Percentiles rank a stretch among this genome's conserved stretches.
Evolutionary conservation across 2,797 vertebrate genomes (phyloP).

Genomic region (Neosalanx taihuensis): DNA sequence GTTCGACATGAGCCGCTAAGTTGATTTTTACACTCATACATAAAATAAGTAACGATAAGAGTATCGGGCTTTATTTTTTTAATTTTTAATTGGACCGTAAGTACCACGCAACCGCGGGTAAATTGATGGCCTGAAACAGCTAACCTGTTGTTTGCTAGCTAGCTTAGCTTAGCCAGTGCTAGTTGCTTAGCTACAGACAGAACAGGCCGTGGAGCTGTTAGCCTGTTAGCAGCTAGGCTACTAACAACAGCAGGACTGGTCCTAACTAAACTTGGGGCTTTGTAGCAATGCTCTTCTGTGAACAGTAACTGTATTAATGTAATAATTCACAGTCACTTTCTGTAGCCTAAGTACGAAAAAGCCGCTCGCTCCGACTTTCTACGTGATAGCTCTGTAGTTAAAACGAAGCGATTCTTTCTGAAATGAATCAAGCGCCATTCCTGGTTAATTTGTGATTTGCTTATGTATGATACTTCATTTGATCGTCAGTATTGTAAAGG

Average conservation of each 20-base stretch:
- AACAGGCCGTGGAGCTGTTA: not conserved
- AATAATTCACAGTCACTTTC: not conserved
- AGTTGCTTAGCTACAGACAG: not conserved
- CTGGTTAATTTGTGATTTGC: too few relatives aligned
- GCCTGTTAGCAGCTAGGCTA: not conserved
- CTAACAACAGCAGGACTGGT: not conserved
- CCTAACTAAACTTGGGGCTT: not conserved
- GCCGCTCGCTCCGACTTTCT: not conserved
- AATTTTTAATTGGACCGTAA: not conserved
- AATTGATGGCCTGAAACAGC: conserved; percentile 23
- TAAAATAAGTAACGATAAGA: not conserved
- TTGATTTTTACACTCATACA: not conserved
- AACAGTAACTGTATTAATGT: not conserved
- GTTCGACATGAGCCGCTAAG: conserved; percentile 27
- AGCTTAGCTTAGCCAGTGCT: not conserved
- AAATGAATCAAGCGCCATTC: too few relatives aligned
- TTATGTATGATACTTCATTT: not conserved
- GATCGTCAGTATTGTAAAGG: not conserved
- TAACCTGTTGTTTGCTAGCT: conserved; percentile 11
- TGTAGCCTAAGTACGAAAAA: not conserved
- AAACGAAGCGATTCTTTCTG: too few relatives aligned
- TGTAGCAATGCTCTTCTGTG: too few relatives aligned
- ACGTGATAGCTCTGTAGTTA: not conserved
- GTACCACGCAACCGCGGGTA: conserved; percentile 14
- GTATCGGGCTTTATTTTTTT: not conserved